Evolutionary conservation across 1,140 invertebrate species (phyloP).

Genomic region (Macrocentrus cingulum): DNA sequence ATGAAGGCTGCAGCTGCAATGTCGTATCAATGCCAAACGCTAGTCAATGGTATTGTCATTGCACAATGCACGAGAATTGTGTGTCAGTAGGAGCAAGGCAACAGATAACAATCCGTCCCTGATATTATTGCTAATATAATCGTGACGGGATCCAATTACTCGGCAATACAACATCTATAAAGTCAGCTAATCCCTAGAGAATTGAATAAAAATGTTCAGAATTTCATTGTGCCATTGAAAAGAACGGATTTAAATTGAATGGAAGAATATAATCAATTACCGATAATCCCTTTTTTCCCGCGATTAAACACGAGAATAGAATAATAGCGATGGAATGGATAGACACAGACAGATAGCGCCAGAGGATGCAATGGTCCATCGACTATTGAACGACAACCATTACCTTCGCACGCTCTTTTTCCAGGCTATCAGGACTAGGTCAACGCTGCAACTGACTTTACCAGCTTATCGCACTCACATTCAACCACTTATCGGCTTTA

Average conservation of each 20-base stretch:
- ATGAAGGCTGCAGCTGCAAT: too few species aligned
- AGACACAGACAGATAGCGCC: not conserved
- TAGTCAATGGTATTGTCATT: conserved; percentile 4
- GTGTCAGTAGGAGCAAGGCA: conserved; percentile 15
- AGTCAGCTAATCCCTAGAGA: too few species aligned
- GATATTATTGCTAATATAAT: not conserved
- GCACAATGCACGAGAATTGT: not conserved
- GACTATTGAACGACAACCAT: conserved; percentile 19
- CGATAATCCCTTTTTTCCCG: conserved; percentile 19
- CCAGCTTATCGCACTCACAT: conserved; percentile 37
- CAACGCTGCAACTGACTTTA: conserved; percentile 35
- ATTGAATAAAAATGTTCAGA: not conserved
- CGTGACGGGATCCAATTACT: not conserved
- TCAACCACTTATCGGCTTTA: conserved; percentile 34
- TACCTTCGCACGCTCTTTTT: conserved; percentile 27
- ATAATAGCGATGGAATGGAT: not conserved
- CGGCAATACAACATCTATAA: too few species aligned
- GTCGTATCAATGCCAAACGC: conserved; percentile 8
- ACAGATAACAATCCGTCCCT: not conserved
- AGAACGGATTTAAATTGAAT: not conserved
- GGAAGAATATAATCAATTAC: conserved; percentile 18
- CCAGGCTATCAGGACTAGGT: conserved; percentile 45
- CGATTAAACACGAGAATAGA: conserved; percentile 2
- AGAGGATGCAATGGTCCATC: conserved; percentile 3
- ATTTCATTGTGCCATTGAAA: conserved; percentile 3